Percentiles rank a stretch among this genome's conserved stretches.
These are phyloP conservation scores for Chrysaora quinquecirrha DNA, from an alignment of 30 jellyfish, hydroid and myxozoan species.

Conservation along the genomic window DNA sequence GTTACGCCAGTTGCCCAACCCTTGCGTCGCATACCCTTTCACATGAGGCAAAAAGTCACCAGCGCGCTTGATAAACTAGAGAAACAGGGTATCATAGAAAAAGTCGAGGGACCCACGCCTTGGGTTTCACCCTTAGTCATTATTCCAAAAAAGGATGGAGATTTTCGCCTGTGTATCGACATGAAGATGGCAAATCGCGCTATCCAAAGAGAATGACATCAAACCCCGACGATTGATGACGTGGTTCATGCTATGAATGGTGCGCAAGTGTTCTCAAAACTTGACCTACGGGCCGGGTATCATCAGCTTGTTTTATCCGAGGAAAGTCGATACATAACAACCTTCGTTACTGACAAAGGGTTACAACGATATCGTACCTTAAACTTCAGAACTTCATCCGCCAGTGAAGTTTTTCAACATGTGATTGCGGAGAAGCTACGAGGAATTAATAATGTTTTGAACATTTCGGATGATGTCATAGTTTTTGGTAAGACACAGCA, in stretches of 20 bases:
- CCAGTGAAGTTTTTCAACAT: not conserved
- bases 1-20: conserved; percentile 60
- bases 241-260: conserved; percentile 7
- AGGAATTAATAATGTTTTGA: not conserved
- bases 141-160: conserved; percentile 25
- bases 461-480: not conserved
- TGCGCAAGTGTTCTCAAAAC: conserved; percentile 10
- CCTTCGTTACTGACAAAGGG: conserved; percentile 6
- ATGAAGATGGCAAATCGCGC: conserved; percentile 34
- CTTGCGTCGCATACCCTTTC: conserved; percentile 42
- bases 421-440: not conserved
- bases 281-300: conserved; percentile 9
- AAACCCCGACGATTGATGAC: conserved; percentile 34
- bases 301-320: conserved; percentile 11
- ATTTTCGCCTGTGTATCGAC: conserved; percentile 19
- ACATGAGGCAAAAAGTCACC: conserved; percentile 24
- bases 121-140: conserved; percentile 13
- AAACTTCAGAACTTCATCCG: not conserved
- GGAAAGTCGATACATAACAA: conserved; percentile 6
- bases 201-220: conserved; percentile 31
- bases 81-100: conserved; percentile 17
- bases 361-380: not conserved
- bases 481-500: too few relatives aligned
- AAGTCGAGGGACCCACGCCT: conserved; percentile 25
- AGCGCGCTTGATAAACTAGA: conserved; percentile 19